Evolutionary conservation across 2,888 invertebrate species (phyloP).

Genomic region (Heteropelma amictum): DNA sequence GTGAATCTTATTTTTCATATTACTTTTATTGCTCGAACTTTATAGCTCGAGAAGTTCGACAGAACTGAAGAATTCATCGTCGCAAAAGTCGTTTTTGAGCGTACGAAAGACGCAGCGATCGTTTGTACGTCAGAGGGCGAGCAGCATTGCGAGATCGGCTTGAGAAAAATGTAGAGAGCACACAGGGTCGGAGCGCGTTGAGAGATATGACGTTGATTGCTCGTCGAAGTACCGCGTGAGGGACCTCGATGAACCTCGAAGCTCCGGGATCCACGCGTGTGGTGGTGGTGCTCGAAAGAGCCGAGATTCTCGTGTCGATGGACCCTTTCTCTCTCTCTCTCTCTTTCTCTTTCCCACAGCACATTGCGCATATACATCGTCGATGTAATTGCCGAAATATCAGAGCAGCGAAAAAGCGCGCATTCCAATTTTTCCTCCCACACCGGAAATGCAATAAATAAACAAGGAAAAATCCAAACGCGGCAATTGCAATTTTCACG

Average conservation of each 20-base stretch:
- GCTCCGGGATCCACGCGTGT: conserved; percentile 9
- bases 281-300: too few species aligned
- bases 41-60: neutral
- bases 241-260: conserved; percentile 51
- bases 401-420: neutral
- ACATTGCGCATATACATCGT: neutral
- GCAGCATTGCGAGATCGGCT: conserved; percentile 10
- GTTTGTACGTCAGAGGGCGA: conserved; percentile 6
- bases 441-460: too few species aligned
- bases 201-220: conserved; percentile 70
- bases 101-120: neutral
- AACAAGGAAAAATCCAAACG: too few species aligned
- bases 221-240: conserved; percentile 61
- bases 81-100: neutral
- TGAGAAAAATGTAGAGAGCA: conserved; percentile 14
- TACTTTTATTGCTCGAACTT: neutral
- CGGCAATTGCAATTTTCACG: too few species aligned
- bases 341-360: neutral
- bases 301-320: conserved; percentile 42
- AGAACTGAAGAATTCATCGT: neutral
- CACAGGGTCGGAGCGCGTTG: conserved; percentile 54
- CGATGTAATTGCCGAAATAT: neutral
- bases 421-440: too few species aligned
- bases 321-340: conserved; percentile 18
- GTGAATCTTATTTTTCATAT: neutral